Base-by-base conservation (phyloP, 37 sponge, comb jelly and placozoan species). In the Agelas oroides region DNA sequence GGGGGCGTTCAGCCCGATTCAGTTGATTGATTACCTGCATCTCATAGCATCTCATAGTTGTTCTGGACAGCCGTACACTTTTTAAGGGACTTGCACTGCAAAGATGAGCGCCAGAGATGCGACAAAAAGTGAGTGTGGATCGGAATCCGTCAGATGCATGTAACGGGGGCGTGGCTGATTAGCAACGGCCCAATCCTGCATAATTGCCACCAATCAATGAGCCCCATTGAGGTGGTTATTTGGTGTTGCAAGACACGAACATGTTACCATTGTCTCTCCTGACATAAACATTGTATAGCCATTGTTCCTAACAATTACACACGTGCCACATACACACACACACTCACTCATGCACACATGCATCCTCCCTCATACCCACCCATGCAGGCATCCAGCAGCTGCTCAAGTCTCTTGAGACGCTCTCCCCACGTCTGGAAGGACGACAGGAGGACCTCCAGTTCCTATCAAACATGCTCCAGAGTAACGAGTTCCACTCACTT, bases 351-450 rank as follows among this genome's bases (percentile, higher is more conserved):
- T 40, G 14, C 56, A 71, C 36, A 82, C 73, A 82, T 73, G 55
- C 72, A 36, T 46, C 3, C 46, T 3, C 8, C 3, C 46, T 12
- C 46, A 8, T 8, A 12, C 46, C 3, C 46, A 46, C 46, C 3
- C 46, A 46, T 78, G 62, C 70, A 92, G 92, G 88, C 38, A 80
- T 92, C 27, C 77, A 87, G 56, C 78, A 84, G 24, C 77, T 92
- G 31, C 78, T 92, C 70, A 52, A 65, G 32, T 76, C 92, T 6
- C 74, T 92, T 71, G 79, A 84, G 40, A 75, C 23, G 68, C 66
- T 84, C 8, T 34, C 68, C 6, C 81, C 81, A 6, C 66, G 33
- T 17, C 83, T 87, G 31, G 23, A 92, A 41, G 81, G 59, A 19
- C 35, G 88, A 31, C 60, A 82, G 40, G 84, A 86, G 1, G 94